Evolutionary conservation across 2,797 vertebrate genomes (phyloP).

Genomic region (Coregonus suidteri): DNA sequence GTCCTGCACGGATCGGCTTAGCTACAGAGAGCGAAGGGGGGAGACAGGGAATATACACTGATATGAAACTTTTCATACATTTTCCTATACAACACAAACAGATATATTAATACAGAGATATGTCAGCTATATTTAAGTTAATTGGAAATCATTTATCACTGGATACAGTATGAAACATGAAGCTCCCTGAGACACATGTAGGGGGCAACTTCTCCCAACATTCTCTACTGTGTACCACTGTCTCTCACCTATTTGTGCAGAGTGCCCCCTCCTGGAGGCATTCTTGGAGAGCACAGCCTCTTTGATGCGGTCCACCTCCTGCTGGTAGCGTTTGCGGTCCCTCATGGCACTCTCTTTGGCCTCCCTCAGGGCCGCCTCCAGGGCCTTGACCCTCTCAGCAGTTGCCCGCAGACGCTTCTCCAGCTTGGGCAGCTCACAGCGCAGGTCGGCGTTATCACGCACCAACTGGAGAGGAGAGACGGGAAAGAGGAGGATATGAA

Average conservation of each 20-base stretch:
- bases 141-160: background rate
- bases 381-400: conserved; percentile 89
- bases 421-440: conserved; percentile 95
- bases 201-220: background rate
- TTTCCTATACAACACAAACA: background rate
- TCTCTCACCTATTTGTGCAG: conserved; percentile 88
- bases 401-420: conserved; percentile 94
- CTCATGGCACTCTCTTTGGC: conserved; percentile 88
- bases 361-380: conserved; percentile 87
- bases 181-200: background rate
- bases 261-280: conserved; percentile 84
- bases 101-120: background rate
- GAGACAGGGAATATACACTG: background rate
- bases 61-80: background rate
- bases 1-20: conserved; percentile 94
- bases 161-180: background rate
- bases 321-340: conserved; percentile 93
- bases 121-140: background rate
- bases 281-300: conserved; percentile 90
- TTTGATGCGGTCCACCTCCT: conserved; percentile 96
- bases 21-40: conserved; percentile 66
- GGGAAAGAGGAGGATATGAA: background rate
- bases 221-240: background rate
- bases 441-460: conserved; percentile 94
- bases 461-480: conserved; percentile 79